These are phyloP conservation scores for Anomalospiza imberbis DNA, from an alignment of 2,797 vertebrate species.

Conservation along the genomic window DNA sequence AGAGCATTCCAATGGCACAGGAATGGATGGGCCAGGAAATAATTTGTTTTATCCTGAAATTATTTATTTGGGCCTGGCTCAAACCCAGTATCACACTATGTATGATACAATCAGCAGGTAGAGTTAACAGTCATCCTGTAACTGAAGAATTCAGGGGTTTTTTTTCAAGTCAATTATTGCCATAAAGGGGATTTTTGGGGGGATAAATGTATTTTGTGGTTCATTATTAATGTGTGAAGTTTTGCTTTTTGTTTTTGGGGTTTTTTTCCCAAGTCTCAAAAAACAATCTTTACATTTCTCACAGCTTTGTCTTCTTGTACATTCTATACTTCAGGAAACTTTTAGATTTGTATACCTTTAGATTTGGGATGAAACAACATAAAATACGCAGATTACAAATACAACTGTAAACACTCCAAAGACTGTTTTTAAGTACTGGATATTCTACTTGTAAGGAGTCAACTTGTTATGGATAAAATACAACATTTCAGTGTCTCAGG, in stretches of 20 bases:
- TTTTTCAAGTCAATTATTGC: not conserved
- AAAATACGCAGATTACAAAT: not conserved
- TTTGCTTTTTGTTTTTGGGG: not conserved
- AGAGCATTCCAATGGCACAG: not conserved
- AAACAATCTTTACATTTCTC: not conserved
- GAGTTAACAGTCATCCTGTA: not conserved
- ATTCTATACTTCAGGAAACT: not conserved
- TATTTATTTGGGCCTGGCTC: not conserved
- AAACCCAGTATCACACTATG: not conserved
- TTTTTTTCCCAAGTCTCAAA: not conserved
- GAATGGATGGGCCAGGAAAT: not conserved
- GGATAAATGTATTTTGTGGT: not conserved
- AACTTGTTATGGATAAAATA: not conserved
- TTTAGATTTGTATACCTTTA: not conserved
- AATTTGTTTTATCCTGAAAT: not conserved
- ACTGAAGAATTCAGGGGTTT: not conserved
- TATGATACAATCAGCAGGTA: not conserved
- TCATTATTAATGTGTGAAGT: not conserved
- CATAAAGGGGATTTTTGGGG: not conserved
- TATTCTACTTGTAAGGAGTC: not conserved
- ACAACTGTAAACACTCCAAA: not conserved
- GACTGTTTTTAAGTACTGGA: not conserved
- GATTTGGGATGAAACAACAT: not conserved
- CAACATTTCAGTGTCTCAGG: not conserved
- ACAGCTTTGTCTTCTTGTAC: not conserved